Evolutionary conservation across 2,113 vertebrate genomes (phyloP).

Genomic region (Poeciliopsis turrubarensis): DNA sequence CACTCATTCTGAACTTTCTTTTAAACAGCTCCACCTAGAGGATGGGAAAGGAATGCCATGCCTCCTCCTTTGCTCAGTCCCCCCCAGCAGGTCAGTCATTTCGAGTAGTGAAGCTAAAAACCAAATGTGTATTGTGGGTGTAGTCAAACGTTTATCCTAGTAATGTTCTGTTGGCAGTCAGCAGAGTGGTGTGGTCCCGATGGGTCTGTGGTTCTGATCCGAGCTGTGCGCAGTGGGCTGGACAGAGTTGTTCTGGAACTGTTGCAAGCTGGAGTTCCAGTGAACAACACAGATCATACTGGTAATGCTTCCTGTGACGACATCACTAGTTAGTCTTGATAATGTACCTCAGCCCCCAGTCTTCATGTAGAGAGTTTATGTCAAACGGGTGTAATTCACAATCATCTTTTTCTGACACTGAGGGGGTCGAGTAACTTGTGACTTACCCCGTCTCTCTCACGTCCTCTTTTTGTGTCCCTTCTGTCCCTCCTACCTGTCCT

Average conservation of each 20-base stretch:
- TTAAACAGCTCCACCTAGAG: constrained; percentile 74
- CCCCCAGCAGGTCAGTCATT: constrained; percentile 71
- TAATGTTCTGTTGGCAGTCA: constrained; percentile 48
- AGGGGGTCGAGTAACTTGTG: constrained; percentile 56
- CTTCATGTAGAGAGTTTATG: neutral
- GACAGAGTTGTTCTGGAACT: constrained; percentile 88
- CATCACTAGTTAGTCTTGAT: neutral
- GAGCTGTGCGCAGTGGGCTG: constrained; percentile 86
- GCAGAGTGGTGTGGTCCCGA: constrained; percentile 84
- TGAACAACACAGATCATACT: constrained; percentile 88
- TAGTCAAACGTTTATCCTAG: neutral
- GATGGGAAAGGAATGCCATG: constrained; percentile 78
- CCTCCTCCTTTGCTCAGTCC: constrained; percentile 75
- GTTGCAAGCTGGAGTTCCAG: constrained; percentile 84
- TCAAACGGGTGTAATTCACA: neutral
- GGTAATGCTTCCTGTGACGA: constrained; percentile 58
- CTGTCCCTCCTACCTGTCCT: constrained; percentile 48
- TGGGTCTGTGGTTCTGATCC: constrained; percentile 86
- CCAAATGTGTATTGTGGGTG: neutral
- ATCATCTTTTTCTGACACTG: constrained; percentile 33
- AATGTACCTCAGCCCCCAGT: neutral
- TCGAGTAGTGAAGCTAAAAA: neutral
- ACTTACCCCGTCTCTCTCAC: constrained; percentile 70
- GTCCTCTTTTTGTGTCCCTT: constrained; percentile 69
- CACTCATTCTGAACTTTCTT: neutral